Evolutionary conservation across 2,888 invertebrate genomes (phyloP), one percentile per base, ranked within the genome.

Genomic region (Oeneis ivallda): DNA sequence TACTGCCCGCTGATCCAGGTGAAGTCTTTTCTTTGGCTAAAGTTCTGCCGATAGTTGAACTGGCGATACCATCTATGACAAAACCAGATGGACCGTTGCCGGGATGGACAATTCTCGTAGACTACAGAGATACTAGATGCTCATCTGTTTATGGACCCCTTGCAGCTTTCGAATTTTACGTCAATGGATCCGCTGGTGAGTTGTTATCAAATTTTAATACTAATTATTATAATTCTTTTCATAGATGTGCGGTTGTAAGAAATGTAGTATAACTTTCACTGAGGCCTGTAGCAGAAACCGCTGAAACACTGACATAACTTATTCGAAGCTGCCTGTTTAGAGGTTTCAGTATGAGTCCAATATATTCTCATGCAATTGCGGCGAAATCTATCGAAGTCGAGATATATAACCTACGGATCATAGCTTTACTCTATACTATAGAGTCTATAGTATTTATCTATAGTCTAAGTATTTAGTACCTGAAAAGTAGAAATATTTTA

Each of bases 61-160:
- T 96, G 85, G 96, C 95, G 11, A 93, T 95, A 50, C 88, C 88
- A 52, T 93, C 93, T 56, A 93, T 96, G 15, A 93, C 94, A 1
- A 89, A 92, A 58, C 78, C 91, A 53, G 92, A 92, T 75, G 94
- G 94, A 0, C 90, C 94, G 13, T 83, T 96, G 34, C 94, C 95
- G 0, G 94, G 94, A n/a, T 95, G 95, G 93, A 93, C 92, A 64
- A 94, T 96, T 65, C 87, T 93, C 59, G 93, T 96, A 2, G 93
- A 94, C 68, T 93, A 94, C 73, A 88, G 95, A 69, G 96, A 97
- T 76, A 95, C 96, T 0, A 92, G 93, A 60, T 96, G 96, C 79
- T 96, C 96, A 34, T 96, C 96, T 3, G 94, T 94, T 0, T 93
- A 93, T 74, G 96, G 96, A 0, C 95, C 96, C 0, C 86, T 96